A percentile compares a stretch with the other conserved stretches of the same genome.
phyloP scores from a whole-genome alignment of 2,888 invertebrate species.

The Melinopterus prodromus region DNA sequence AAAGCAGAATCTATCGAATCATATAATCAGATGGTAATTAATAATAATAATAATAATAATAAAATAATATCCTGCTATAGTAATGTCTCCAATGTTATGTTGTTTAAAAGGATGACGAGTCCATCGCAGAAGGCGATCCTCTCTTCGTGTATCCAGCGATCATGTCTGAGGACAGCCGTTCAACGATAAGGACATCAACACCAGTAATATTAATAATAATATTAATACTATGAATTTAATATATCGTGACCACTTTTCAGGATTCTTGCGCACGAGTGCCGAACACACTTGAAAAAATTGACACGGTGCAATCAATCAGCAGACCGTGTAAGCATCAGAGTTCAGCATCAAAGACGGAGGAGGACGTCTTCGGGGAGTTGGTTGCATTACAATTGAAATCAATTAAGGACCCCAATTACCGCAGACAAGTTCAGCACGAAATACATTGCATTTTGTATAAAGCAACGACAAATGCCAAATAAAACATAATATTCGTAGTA shows the following conservation, averaged over 20 bases:
- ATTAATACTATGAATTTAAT: not conserved
- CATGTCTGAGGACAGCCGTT: not conserved
- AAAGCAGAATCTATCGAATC: not conserved
- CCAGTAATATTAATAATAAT: not conserved
- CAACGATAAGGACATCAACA: not conserved
- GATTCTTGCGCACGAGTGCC: not conserved
- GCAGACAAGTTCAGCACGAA: not conserved
- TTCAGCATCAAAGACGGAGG: not conserved
- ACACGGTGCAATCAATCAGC: not conserved
- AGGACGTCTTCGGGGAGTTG: not conserved
- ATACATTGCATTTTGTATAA: not conserved
- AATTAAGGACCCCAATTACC: not conserved
- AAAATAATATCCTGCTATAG: not conserved
- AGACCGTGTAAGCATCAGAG: not conserved
- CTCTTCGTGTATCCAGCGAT: not conserved
- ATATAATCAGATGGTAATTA: not conserved
- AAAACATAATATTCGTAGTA: not conserved
- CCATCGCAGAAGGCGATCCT: not conserved
- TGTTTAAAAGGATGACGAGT: not conserved
- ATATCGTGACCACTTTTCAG: not conserved
- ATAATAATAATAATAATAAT: too few relatives aligned
- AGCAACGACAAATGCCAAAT: not conserved
- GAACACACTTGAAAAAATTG: not conserved
- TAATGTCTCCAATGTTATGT: not conserved
- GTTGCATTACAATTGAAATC: not conserved